Evolutionary conservation across 2,797 vertebrate genomes (phyloP).

Genomic region (Xiphorhynchus erythropygius): DNA sequence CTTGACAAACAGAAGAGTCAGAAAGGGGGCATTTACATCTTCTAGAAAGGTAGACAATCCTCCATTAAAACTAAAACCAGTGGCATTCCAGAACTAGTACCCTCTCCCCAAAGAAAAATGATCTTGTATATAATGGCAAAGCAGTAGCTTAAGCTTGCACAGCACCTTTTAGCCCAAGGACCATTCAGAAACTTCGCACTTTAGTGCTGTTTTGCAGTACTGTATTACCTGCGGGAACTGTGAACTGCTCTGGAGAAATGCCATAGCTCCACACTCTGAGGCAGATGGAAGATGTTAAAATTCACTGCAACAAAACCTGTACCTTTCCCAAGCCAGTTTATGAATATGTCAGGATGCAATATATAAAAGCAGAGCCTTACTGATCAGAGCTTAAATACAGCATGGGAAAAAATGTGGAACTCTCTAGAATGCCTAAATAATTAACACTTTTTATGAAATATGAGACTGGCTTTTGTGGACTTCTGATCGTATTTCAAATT

Average conservation of each 20-base stretch:
- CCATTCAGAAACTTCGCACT: slow-evolving; percentile 72
- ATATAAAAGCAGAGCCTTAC: slow-evolving; percentile 34
- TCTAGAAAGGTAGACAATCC: slow-evolving; percentile 77
- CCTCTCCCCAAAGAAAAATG: slow-evolving; percentile 5
- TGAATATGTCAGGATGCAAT: slow-evolving; percentile 18
- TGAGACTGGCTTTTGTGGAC: neutral
- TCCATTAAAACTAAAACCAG: slow-evolving; percentile 42
- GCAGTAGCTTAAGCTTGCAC: slow-evolving; percentile 62
- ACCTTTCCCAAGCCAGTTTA: slow-evolving; percentile 32
- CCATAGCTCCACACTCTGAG: slow-evolving; percentile 55
- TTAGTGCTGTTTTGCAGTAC: slow-evolving; percentile 76
- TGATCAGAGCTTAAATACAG: slow-evolving; percentile 39
- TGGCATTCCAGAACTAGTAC: slow-evolving; percentile 53
- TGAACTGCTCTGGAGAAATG: slow-evolving; percentile 61
- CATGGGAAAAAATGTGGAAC: neutral
- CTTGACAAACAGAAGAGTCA: slow-evolving; percentile 68
- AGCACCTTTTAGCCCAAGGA: slow-evolving; percentile 74
- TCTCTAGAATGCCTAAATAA: slow-evolving; percentile 23
- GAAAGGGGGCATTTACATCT: slow-evolving; percentile 61
- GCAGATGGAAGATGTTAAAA: slow-evolving; percentile 16
- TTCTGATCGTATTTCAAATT: neutral
- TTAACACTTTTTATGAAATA: slow-evolving; percentile 22
- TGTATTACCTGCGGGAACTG: slow-evolving; percentile 64
- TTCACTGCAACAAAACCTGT: slow-evolving; percentile 21
- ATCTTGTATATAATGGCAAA: slow-evolving; percentile 47